phyloP scores from a whole-genome alignment of 2,113 vertebrate species.

The Lepisosteus osseus region DNA sequence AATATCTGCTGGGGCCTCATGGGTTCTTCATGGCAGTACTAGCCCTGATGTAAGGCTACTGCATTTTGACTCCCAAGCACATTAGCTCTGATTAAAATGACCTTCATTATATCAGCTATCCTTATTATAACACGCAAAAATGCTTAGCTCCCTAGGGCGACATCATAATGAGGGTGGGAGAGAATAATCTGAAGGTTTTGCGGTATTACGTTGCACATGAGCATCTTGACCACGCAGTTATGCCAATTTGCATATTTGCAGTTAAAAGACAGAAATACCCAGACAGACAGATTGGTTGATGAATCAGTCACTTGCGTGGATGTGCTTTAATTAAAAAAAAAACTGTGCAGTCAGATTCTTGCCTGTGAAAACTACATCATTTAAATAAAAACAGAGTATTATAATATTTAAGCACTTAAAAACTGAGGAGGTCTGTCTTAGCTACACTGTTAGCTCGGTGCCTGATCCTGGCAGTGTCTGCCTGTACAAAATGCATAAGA shows the following conservation, averaged over 20 bases:
- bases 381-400: too few species aligned
- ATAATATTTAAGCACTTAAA: too few species aligned
- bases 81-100: constrained; percentile 77
- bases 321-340: too few species aligned
- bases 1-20: constrained; percentile 65
- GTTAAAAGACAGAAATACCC: too few species aligned
- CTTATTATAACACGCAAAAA: constrained; percentile 66
- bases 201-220: constrained; percentile 22
- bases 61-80: constrained; percentile 66
- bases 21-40: constrained; percentile 54
- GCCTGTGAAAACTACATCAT: too few species aligned
- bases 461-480: constrained; percentile 61
- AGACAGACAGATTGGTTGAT: too few species aligned
- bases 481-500: constrained; percentile 48
- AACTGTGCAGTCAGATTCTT: too few species aligned
- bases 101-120: constrained; percentile 74
- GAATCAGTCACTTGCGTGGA: too few species aligned
- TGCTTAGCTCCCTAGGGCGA: constrained; percentile 51
- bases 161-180: constrained; percentile 52
- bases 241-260: too few species aligned
- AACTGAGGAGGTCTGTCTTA: too few species aligned
- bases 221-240: too few species aligned
- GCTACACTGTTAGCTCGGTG: constrained; percentile 2
- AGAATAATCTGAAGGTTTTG: constrained; percentile 48
- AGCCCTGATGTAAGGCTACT: constrained; percentile 63